These are phyloP conservation scores for Myotis findleyi DNA, from an alignment of 2,797 vertebrate species.

Conservation along the genomic window DNA sequence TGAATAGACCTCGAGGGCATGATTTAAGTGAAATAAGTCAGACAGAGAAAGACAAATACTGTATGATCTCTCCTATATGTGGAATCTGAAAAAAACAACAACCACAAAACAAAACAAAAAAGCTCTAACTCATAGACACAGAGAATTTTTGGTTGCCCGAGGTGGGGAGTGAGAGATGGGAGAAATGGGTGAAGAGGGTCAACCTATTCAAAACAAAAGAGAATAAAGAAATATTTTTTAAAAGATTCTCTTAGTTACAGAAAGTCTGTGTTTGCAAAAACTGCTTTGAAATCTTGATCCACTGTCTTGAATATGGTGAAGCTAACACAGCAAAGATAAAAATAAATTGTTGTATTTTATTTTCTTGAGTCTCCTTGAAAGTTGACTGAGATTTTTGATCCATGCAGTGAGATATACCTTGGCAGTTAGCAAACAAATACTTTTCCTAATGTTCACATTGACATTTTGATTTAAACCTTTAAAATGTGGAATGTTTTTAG, in stretches of 20 bases:
- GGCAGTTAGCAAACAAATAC: conserved; percentile 65
- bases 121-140: background rate
- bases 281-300: conserved; percentile 71
- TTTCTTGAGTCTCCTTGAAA: conserved; percentile 67
- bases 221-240: background rate
- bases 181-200: background rate
- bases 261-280: conserved; percentile 70
- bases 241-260: conserved; percentile 66
- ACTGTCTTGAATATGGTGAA: conserved; percentile 68
- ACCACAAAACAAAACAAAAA: background rate
- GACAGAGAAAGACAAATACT: background rate
- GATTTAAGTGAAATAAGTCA: background rate
- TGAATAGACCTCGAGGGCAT: background rate
- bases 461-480: conserved; percentile 74
- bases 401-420: background rate
- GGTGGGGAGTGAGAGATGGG: background rate
- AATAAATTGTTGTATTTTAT: conserved; percentile 25
- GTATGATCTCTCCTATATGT: background rate
- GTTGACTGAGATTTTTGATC: conserved; percentile 54
- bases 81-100: background rate
- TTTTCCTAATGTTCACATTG: conserved; percentile 68
- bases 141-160: background rate
- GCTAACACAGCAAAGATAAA: conserved; percentile 72
- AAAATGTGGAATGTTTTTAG: conserved; percentile 77
- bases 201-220: background rate